These are phyloP conservation scores for Nyctalus aviator DNA, from an alignment of 2,797 vertebrate species.

Conservation along the genomic window DNA sequence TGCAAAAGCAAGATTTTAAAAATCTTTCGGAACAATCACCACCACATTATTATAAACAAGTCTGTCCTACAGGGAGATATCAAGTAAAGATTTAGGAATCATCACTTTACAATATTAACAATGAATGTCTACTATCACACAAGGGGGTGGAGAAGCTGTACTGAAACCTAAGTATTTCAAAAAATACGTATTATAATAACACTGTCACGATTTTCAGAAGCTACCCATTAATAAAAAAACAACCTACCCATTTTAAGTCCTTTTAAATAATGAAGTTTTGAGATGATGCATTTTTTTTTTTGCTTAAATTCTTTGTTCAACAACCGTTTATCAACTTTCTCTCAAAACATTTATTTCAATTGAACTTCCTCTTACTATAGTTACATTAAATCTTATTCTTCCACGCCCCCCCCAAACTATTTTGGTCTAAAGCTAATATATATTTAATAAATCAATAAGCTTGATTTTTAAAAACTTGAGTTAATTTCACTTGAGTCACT, in stretches of 20 bases:
- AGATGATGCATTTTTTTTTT: background rate
- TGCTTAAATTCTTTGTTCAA: background rate
- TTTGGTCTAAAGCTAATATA: constrained; percentile 41
- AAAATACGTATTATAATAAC: constrained; percentile 10
- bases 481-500: constrained; percentile 50
- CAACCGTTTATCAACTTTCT: constrained; percentile 48
- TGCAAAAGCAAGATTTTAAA: constrained; percentile 80
- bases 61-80: background rate
- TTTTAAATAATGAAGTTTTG: constrained; percentile 44
- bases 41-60: constrained; percentile 47
- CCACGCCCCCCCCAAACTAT: constrained; percentile 1
- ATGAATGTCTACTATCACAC: background rate
- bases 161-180: constrained; percentile 17
- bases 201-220: constrained; percentile 56
- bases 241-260: background rate
- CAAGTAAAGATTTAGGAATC: constrained; percentile 51
- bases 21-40: background rate
- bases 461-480: constrained; percentile 23
- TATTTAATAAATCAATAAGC: constrained; percentile 7
- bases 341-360: constrained; percentile 54
- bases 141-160: background rate
- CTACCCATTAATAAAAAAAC: constrained; percentile 31
- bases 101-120: background rate
- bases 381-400: constrained; percentile 19
- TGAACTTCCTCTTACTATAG: constrained; percentile 25